phyloP scores from a whole-genome alignment of 1,140 invertebrate species.

The Phthorimaea operculella region DNA sequence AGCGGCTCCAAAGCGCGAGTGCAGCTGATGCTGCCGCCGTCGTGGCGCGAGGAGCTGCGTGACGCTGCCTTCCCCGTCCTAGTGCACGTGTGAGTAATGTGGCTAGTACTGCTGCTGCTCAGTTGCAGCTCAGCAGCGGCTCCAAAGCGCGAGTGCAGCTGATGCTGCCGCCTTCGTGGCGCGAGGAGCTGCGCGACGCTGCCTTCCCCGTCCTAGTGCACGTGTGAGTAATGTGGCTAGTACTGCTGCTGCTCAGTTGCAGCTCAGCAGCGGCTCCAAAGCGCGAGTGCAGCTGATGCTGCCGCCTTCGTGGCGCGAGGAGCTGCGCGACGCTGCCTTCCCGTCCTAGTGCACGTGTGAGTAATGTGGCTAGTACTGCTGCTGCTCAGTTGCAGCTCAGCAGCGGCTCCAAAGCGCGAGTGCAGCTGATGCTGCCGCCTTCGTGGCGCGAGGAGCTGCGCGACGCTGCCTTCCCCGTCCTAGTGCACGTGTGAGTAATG shows the following conservation, averaged over 20 bases:
- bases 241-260: constrained; percentile 38
- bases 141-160: constrained; percentile 82
- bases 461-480: constrained; percentile 85
- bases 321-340: constrained; percentile 84
- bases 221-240: constrained; percentile 69
- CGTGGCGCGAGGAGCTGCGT: constrained; percentile 84
- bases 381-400: constrained; percentile 69
- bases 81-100: constrained; percentile 77
- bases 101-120: too few species aligned
- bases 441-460: constrained; percentile 85
- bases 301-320: constrained; percentile 85
- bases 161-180: constrained; percentile 83
- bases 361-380: constrained; percentile 23
- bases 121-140: constrained; percentile 77
- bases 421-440: constrained; percentile 82
- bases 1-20: constrained; percentile 83
- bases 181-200: constrained; percentile 83
- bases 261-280: constrained; percentile 79
- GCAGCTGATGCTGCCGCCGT: constrained; percentile 82
- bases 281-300: constrained; percentile 83
- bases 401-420: constrained; percentile 81
- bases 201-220: constrained; percentile 87
- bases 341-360: constrained; percentile 87
- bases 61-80: constrained; percentile 87
- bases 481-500: constrained; percentile 80